These are phyloP conservation scores for Branchellion lobata DNA, from an alignment of 2,888 invertebrate species.

Conservation along the genomic window DNA sequence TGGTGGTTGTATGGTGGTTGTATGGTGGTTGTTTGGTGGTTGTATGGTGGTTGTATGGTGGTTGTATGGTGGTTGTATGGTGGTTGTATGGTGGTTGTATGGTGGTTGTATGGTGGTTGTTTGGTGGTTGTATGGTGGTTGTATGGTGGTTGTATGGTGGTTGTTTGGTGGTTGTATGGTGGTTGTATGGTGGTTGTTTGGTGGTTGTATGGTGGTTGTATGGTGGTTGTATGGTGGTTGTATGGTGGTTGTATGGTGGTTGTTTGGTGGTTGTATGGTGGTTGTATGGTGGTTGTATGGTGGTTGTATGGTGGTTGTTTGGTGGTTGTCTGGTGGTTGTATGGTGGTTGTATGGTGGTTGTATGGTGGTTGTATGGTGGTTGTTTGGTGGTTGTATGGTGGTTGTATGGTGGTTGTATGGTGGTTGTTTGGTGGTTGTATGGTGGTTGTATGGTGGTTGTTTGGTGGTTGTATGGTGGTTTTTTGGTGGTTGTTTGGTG, in stretches of 20 bases:
- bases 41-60: neutral
- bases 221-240: neutral
- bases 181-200: neutral
- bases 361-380: neutral
- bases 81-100: too few species aligned
- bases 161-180: too few species aligned
- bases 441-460: neutral
- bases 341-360: neutral
- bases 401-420: neutral
- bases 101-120: too few species aligned
- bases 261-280: neutral
- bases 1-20: too few species aligned
- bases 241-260: too few species aligned
- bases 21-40: neutral
- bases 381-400: too few species aligned
- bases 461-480: too few species aligned
- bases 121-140: neutral
- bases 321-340: too few species aligned
- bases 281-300: neutral
- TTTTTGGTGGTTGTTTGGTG: neutral
- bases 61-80: neutral
- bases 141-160: neutral
- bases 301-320: neutral
- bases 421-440: neutral
- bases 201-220: neutral